phyloP scores from a whole-genome alignment of 2,113 vertebrate species.

The Sapayoa aenigma region DNA sequence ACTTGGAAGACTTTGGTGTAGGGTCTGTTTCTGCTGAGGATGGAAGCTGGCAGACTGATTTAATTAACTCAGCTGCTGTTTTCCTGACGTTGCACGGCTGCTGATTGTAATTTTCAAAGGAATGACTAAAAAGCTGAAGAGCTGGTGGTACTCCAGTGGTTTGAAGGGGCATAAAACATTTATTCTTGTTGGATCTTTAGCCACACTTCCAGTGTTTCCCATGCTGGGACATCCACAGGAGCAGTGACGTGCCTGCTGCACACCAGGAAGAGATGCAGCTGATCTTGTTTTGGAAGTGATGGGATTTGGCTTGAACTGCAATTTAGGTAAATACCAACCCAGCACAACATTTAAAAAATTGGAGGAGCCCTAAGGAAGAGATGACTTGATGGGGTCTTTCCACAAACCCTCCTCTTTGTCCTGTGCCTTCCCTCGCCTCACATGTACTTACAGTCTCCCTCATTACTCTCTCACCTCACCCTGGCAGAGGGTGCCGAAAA shows the following conservation, averaged over 20 bases:
- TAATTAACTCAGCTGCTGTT: neutral
- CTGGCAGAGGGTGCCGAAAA: neutral
- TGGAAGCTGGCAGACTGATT: neutral
- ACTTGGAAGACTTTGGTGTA: neutral
- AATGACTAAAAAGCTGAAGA: neutral
- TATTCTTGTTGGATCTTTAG: fast-evolving
- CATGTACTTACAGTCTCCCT: fast-evolving
- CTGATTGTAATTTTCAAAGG: neutral
- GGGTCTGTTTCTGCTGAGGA: neutral
- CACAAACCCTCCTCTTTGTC: neutral
- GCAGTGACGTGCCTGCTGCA: neutral
- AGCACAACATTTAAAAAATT: neutral
- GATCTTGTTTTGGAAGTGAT: neutral
- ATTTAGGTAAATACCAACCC: neutral
- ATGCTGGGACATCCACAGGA: neutral
- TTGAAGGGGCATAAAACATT: neutral
- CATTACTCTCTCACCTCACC: neutral
- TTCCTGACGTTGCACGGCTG: neutral
- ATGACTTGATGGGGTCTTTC: neutral
- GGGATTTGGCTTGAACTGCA: too few species aligned
- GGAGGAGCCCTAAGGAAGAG: neutral
- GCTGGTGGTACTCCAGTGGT: neutral
- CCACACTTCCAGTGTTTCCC: neutral
- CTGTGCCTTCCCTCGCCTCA: neutral
- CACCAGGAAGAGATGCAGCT: neutral